These are phyloP conservation scores for Arrhopalites spinosus DNA, from an alignment of 2,888 invertebrate species.

Conservation along the genomic window DNA sequence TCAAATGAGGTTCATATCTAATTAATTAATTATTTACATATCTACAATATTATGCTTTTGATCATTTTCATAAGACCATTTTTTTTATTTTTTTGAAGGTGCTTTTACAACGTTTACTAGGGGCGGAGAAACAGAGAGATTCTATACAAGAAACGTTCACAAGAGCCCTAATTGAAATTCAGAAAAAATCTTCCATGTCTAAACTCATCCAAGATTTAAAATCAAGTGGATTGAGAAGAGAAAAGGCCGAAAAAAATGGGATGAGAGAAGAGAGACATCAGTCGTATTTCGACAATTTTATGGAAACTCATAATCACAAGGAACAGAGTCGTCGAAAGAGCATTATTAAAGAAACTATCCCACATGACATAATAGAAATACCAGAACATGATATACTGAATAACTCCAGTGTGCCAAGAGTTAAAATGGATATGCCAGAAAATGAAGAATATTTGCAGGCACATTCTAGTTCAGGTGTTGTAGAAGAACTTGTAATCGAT, in stretches of 20 bases:
- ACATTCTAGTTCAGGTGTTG: no score
- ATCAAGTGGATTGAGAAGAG: conserved; percentile 59
- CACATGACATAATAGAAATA: neutral
- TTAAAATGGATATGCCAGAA: no score
- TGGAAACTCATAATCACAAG: neutral
- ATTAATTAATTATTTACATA: no score
- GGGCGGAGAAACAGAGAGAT: conserved; percentile 74
- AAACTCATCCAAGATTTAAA: conserved; percentile 80
- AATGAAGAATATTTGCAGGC: no score
- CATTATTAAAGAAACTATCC: neutral
- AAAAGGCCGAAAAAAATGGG: neutral
- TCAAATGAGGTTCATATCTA: conserved; percentile 48
- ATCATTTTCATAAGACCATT: no score
- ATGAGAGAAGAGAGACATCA: no score
- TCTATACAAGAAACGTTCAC: conserved; percentile 79
- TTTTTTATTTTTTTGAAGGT: no score
- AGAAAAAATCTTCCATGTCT: conserved; percentile 82
- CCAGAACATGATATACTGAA: neutral
- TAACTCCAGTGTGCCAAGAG: no score
- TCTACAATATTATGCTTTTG: no score
- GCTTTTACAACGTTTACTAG: conserved; percentile 43
- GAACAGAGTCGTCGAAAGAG: neutral
- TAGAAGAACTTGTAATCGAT: no score
- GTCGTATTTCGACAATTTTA: neutral
- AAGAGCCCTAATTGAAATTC: conserved; percentile 81